A percentile compares a stretch with the other conserved stretches of the same genome.
phyloP scores from a whole-genome alignment of 2,113 vertebrate species.

The Pteronura brasiliensis region DNA sequence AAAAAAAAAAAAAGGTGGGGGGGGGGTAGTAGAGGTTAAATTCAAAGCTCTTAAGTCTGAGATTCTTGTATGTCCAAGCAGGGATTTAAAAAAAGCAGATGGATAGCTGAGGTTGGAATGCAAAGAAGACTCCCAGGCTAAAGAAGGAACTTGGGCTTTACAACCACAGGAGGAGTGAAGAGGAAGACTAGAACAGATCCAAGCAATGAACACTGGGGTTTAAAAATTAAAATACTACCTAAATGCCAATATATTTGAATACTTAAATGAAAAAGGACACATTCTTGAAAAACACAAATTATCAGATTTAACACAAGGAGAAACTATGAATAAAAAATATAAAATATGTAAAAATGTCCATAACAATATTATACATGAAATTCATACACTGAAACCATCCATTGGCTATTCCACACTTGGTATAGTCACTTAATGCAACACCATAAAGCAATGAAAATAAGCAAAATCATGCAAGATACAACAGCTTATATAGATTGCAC shows the following conservation, averaged over 20 bases:
- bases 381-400: background rate
- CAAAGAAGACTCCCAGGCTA: background rate
- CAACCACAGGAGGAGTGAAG: background rate
- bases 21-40: background rate
- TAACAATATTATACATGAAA: background rate
- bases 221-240: background rate
- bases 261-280: background rate
- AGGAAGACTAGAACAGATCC: background rate
- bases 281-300: background rate
- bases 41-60: background rate
- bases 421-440: background rate
- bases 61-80: background rate
- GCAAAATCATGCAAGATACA: background rate
- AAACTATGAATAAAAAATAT: background rate
- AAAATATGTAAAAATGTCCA: background rate
- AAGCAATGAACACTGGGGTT: background rate
- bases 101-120: background rate
- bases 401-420: background rate
- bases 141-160: background rate
- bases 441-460: background rate
- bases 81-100: background rate
- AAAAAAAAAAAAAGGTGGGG: accelerated
- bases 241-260: background rate
- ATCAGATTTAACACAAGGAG: background rate
- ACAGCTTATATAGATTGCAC: background rate